These are phyloP conservation scores for Muntiacus muntjak DNA, from an alignment of 2,113 vertebrate species.

Conservation along the genomic window DNA sequence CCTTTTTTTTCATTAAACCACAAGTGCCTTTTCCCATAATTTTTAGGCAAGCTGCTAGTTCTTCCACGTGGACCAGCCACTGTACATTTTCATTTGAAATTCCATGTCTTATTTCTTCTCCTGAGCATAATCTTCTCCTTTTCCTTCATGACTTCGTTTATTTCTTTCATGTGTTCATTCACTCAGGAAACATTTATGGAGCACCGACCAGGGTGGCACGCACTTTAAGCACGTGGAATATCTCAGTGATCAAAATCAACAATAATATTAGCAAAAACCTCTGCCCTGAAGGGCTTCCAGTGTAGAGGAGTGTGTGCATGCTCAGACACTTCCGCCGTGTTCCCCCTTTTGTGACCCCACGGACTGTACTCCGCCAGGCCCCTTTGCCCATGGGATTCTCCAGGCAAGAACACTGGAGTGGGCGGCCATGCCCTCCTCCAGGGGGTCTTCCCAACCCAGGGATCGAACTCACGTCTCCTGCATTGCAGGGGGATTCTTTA, in stretches of 20 bases:
- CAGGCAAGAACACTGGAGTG: neutral
- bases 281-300: too few species aligned
- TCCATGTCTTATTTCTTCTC: neutral
- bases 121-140: neutral
- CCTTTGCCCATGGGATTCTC: neutral
- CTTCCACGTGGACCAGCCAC: neutral
- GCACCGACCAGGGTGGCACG: accelerated
- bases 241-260: neutral
- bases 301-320: accelerated
- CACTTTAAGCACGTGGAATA: accelerated
- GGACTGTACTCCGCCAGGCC: neutral
- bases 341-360: neutral
- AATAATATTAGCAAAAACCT: neutral
- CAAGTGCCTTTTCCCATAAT: neutral
- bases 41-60: neutral
- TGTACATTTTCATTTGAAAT: neutral
- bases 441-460: neutral
- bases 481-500: neutral
- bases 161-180: neutral
- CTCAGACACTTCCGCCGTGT: accelerated
- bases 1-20: neutral
- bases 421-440: neutral
- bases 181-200: neutral
- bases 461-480: neutral
- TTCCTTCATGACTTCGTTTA: neutral